Evolutionary conservation across 2,888 invertebrate species (phyloP).

Genomic region (Eilema sororculum): DNA sequence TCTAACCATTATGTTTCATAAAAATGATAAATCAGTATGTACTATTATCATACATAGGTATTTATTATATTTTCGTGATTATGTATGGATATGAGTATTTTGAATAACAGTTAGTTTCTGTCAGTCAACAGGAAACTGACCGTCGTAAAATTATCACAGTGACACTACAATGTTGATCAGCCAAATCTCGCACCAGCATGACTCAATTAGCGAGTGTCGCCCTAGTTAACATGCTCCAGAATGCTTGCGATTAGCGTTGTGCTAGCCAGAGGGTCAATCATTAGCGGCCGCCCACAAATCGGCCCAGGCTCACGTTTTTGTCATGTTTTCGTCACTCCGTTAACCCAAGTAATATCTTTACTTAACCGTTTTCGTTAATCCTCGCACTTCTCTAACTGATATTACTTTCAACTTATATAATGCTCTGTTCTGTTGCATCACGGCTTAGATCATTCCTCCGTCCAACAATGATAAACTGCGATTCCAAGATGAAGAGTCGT

Average conservation of each 20-base stretch:
- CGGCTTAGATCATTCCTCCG: conserved; percentile 50
- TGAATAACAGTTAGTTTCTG: conserved; percentile 6
- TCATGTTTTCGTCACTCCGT: conserved; percentile 34
- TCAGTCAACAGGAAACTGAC: conserved; percentile 7
- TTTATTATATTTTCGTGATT: background rate
- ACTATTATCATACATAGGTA: too few species aligned
- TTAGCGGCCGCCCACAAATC: conserved; percentile 48
- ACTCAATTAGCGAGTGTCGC: conserved; percentile 58
- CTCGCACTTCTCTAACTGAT: conserved; percentile 20
- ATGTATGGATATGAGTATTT: background rate
- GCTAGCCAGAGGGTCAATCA: conserved; percentile 46
- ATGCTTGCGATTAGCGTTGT: conserved; percentile 63
- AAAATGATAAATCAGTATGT: too few species aligned
- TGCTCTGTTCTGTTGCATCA: conserved; percentile 36
- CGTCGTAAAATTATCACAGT: conserved; percentile 45
- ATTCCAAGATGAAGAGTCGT: conserved; percentile 72
- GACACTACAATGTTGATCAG: conserved; percentile 61
- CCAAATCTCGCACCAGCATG: conserved; percentile 60
- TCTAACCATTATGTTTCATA: too few species aligned
- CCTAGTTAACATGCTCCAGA: conserved; percentile 54
- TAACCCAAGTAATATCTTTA: conserved; percentile 28
- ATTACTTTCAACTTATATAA: conserved; percentile 27
- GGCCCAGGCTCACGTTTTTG: conserved; percentile 41
- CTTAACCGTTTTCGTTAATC: conserved; percentile 20
- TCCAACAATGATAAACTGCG: conserved; percentile 73